Percentiles rank a stretch among this genome's conserved stretches.
phyloP scores from a whole-genome alignment of 2,888 invertebrate genomes.

The Diogma glabrata region DNA sequence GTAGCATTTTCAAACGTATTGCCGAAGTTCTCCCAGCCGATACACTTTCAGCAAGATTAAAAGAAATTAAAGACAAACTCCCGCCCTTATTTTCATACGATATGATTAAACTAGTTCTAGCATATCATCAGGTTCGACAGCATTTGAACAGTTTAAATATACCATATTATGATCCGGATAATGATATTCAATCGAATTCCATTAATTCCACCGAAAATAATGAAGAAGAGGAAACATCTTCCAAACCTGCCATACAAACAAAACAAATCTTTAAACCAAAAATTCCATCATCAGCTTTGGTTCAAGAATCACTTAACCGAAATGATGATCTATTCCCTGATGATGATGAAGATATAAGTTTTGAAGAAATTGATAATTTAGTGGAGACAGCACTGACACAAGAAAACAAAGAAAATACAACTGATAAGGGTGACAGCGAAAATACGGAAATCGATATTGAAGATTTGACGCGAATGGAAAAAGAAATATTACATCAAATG shows the following conservation, averaged over 20 bases:
- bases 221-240: no score
- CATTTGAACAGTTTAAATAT: constrained; percentile 22
- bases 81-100: constrained; percentile 26
- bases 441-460: not conserved
- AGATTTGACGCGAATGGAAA: constrained; percentile 2
- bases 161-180: constrained; percentile 13
- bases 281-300: no score
- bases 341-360: constrained; percentile 1
- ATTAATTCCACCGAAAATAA: no score
- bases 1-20: constrained; percentile 13
- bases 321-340: not conserved
- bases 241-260: no score
- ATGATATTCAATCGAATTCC: not conserved
- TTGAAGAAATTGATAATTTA: constrained; percentile 4
- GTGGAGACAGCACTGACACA: not conserved
- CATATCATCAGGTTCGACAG: constrained; percentile 27
- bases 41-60: constrained; percentile 13
- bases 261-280: no score
- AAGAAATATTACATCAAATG: constrained; percentile 5
- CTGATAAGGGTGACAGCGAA: no score
- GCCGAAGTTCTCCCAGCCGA: not conserved
- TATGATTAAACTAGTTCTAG: constrained; percentile 27
- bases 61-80: constrained; percentile 28
- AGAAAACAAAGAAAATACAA: no score
- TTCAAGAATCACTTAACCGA: no score